A percentile compares a stretch with the other conserved stretches of the same genome.
Conservation (phyloP, 2,113 vertebrate genomes). For the Myrmecobius fasciatus region DNA sequence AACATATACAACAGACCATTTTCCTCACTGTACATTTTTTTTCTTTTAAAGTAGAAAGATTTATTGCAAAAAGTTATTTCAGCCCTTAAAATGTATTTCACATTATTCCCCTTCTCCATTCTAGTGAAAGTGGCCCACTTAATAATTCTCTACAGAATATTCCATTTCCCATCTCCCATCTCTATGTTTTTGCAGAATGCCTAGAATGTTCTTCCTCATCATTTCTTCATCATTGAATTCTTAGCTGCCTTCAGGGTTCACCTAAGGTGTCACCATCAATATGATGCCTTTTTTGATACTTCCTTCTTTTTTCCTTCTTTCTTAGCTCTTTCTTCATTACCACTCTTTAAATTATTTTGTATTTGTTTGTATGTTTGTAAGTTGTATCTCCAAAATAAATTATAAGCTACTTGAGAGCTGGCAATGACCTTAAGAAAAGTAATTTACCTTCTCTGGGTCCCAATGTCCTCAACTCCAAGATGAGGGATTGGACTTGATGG, state of each 20-base stretch:
- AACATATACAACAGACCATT: conserved; percentile 1
- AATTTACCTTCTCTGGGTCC: not conserved
- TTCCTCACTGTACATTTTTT: conserved; percentile 9
- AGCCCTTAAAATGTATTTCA: not conserved
- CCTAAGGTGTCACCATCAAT: not conserved
- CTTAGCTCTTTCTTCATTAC: not conserved
- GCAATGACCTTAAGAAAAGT: not conserved
- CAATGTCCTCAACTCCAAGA: not conserved
- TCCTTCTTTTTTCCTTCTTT: not conserved
- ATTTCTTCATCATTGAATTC: not conserved
- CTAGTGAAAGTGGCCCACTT: not conserved
- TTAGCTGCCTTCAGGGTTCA: not conserved
- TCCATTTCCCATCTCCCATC: not conserved
- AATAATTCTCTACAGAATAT: not conserved
- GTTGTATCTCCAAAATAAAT: not conserved
- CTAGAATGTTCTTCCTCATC: not conserved
- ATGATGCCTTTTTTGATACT: not conserved
- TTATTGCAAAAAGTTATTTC: not conserved
- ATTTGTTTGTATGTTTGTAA: not conserved
- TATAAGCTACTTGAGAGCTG: not conserved
- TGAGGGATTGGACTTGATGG: not conserved
- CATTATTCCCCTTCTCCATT: not conserved
- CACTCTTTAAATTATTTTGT: not conserved
- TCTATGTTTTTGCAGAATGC: not conserved
- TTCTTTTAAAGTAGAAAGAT: conserved; percentile 54